Base-by-base conservation (phyloP, 2,113 vertebrate species). In the Petaurus breviceps region DNA sequence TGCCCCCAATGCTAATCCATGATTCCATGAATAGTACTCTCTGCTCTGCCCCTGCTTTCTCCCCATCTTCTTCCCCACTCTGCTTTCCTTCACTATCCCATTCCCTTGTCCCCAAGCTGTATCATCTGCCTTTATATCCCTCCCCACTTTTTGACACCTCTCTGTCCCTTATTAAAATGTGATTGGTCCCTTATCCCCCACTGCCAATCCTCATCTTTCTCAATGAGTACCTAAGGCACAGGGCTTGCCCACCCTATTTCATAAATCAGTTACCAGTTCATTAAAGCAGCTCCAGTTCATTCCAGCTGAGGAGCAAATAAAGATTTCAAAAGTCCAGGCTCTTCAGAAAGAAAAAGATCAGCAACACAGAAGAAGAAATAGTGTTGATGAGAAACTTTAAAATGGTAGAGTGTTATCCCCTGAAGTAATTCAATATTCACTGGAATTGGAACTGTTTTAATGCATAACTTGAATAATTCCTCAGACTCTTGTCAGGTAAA, bases 331-430 rank as follows among this genome's bases (percentile, higher is more conserved):
- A 96, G 98, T 99, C 93, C 98, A 99, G 96, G 96, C 95, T 54
- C 98, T 99, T 3, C 98, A 98, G 90, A 98, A 94, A 57, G 99
- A 99, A 98, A 99, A 98, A 94, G 98, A 99, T 93, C 96, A 97
- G 50, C 98, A 99, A 14, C 98, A 98, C 96, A 98, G 96, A 98
- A 99, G 95, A 98, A 99, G 98, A 98, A 98, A 99, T 31, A 97
- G 97, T 77, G 96, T 99, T 96, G 99, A 99, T 52, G 97, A 99
- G 37, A 99, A 99, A 98, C 98, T 99, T 92, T 99, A 98, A 98
- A 99, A 98, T 95, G 99, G 99, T 96, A 98, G 97, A 92, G 97
- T 99, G 92, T 98, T 99, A 90, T 98, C 99, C 51, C 61, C 97
- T 52, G 98, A 99, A 99, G 99, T 99, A 98, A 98, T 99, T 98